Evolutionary conservation across 2,113 vertebrate species (phyloP).

Genomic region (Rhegmatorhina hoffmannsi): DNA sequence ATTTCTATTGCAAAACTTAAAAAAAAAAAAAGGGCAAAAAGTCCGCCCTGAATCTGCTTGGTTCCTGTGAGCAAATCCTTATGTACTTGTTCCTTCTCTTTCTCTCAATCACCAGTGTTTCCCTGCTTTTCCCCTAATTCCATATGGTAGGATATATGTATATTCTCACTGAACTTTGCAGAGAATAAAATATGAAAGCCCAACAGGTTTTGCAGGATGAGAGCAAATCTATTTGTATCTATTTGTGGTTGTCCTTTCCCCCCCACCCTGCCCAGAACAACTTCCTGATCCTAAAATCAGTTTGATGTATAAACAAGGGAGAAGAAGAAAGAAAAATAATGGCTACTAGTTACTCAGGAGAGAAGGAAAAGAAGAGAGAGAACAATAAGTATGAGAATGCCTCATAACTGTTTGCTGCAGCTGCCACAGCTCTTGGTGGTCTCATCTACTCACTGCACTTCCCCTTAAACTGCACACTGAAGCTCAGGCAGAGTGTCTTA

Average conservation of each 20-base stretch:
- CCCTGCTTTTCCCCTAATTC: background rate
- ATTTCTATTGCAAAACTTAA: background rate
- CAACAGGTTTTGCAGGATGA: background rate
- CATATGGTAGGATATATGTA: background rate
- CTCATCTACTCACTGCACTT: background rate
- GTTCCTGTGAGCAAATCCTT: background rate
- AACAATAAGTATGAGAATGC: background rate
- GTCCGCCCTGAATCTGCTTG: background rate
- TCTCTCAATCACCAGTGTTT: background rate
- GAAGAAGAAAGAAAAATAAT: background rate
- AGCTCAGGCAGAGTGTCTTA: background rate
- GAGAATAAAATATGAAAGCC: background rate
- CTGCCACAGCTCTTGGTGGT: background rate
- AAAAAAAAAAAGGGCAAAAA: background rate
- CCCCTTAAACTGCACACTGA: background rate
- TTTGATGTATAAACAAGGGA: background rate
- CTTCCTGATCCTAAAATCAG: background rate
- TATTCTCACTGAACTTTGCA: background rate
- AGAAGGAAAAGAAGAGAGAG: background rate
- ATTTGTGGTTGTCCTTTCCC: background rate
- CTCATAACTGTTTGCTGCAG: background rate
- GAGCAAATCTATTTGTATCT: background rate
- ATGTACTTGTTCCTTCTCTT: background rate
- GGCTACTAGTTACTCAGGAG: background rate
- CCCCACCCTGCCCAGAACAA: background rate